A percentile compares a stretch with the other conserved stretches of the same genome.
phyloP scores from a whole-genome alignment of 2,797 vertebrate species.

The Lacerta agilis region DNA sequence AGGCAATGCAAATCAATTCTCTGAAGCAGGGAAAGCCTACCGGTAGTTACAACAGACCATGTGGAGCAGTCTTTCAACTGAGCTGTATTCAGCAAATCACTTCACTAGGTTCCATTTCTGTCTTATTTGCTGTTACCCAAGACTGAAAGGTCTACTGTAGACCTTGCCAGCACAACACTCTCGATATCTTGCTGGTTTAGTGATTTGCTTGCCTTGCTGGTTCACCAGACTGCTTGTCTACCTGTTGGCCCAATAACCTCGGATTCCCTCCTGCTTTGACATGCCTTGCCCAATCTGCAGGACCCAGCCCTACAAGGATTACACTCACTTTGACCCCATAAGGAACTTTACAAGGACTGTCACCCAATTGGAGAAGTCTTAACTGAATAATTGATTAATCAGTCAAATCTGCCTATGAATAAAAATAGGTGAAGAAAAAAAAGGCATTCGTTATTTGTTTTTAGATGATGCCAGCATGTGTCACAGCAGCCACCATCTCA shows the following conservation, averaged over 20 bases:
- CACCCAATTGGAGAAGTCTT: background rate
- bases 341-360: background rate
- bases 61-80: background rate
- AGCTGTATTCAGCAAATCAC: background rate
- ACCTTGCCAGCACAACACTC: background rate
- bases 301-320: background rate
- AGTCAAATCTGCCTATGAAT: background rate
- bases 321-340: background rate
- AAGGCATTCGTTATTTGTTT: background rate
- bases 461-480: background rate
- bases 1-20: background rate
- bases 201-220: background rate
- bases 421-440: background rate
- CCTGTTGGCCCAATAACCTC: background rate
- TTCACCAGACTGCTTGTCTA: background rate
- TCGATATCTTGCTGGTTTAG: background rate
- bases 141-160: background rate
- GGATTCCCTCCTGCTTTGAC: background rate
- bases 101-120: background rate
- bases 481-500: background rate
- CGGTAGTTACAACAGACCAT: background rate
- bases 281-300: background rate
- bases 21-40: background rate
- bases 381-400: background rate
- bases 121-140: background rate